Base-by-base conservation (phyloP, 30 jellyfish, hydroid and myxozoan genomes). In the Rhopilema esculentum region DNA sequence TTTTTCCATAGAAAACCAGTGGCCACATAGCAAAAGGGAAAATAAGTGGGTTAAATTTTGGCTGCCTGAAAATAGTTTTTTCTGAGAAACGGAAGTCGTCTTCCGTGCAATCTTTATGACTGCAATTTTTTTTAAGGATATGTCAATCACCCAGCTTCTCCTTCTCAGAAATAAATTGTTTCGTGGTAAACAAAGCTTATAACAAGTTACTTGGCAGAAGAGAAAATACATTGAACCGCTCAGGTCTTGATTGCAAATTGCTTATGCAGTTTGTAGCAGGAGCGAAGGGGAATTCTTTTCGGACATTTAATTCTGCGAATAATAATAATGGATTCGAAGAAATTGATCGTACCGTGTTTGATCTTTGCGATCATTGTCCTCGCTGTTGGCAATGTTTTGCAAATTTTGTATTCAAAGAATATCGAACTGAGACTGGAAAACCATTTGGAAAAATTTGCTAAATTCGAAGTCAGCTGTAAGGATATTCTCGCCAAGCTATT, bases 181-280 rank as follows among this genome's bases (percentile, higher is more conserved):
- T 2, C 12, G 12, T 40, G 57, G n/a, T 12, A 40, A 40, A 40
- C 57, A 40, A 6, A 40, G 57, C 57, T 12, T 12, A 40, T 40
- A 40, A 6, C 12, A 2, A 2, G 57, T 40, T 40, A 12, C 9
- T 12, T 40, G 6, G 57, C 57, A 40, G 57, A 12, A 40, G 57
- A 40, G 57, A 2, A 40, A 40, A 12, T 40, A 1, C 72, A 40
- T 75, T 48, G 2, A 49, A 32, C 84, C 91, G 74, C 82, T 66
- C 82, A 21, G 48, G 67, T 82, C 91, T 82, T 82, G 91, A 82
- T 31, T 82, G 84, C 85, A 69, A 24, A 82, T 66, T 79, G 80
- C 79, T 23, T 6, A 31, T 4, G 79, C 50, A 27, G 49, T 66
- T 82, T 82, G 84, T 71, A 82, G 91, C 91, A 82, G 68, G 91